These are phyloP conservation scores for Harpegnathos saltator DNA, from an alignment of 1,140 invertebrate genomes.

Conservation along the genomic window DNA sequence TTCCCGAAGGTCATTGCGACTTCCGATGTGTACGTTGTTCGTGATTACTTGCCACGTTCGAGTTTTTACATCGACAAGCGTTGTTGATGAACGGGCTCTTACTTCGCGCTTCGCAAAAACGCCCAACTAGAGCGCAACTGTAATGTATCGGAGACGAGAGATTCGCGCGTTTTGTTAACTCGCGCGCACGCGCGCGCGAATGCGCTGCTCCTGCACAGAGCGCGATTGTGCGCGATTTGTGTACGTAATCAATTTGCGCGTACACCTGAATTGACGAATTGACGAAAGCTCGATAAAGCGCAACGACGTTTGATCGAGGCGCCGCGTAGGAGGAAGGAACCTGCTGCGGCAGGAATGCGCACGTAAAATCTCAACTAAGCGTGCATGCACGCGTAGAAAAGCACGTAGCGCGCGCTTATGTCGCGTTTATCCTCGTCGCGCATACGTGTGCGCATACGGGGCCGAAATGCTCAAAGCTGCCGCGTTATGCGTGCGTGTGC, in stretches of 20 bases:
- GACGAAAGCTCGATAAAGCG: constrained; percentile 53
- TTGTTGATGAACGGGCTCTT: no score
- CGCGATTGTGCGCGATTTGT: constrained; percentile 20
- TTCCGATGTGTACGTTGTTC: no score
- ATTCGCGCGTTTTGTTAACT: no score
- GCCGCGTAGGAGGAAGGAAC: constrained; percentile 20
- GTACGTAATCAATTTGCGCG: constrained; percentile 49
- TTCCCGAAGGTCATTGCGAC: no score
- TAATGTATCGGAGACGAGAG: no score
- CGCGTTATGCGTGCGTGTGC: not conserved
- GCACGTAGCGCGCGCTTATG: not conserved
- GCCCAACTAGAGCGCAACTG: no score
- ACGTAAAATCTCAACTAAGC: constrained; percentile 37
- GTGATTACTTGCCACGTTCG: no score
- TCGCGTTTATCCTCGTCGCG: not conserved
- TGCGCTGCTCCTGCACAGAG: no score
- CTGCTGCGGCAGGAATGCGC: constrained; percentile 20
- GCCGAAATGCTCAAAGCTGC: not conserved
- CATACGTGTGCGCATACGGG: not conserved
- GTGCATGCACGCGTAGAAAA: not conserved
- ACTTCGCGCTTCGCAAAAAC: no score
- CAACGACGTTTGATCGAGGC: constrained; percentile 38
- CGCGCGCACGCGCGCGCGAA: no score
- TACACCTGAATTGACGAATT: constrained; percentile 24
- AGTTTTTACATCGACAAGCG: no score